Conservation (phyloP, 2,888 invertebrate genomes). For the Shargacucullia verbasci region DNA sequence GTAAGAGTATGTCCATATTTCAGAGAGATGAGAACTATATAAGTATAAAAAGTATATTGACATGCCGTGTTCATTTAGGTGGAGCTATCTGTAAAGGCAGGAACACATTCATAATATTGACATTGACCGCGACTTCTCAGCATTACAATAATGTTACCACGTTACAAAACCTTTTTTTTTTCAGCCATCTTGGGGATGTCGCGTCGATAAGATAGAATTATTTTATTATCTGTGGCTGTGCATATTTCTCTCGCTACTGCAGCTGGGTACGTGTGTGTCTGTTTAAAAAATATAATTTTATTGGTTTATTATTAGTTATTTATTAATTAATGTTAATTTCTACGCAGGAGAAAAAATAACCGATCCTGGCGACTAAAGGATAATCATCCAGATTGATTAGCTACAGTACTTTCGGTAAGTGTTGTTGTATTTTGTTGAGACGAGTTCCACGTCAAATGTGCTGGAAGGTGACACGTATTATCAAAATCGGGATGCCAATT, state of each 20-base stretch:
- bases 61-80: no score
- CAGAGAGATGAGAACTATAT: no score
- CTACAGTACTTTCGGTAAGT: constrained; percentile 87
- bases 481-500: constrained; percentile 77
- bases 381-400: constrained; percentile 83
- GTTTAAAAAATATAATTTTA: constrained; percentile 59
- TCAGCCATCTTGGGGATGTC: no score
- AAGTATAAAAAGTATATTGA: no score
- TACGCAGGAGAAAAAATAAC: constrained; percentile 77
- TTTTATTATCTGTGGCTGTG: constrained; percentile 43
- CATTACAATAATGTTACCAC: no score
- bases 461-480: constrained; percentile 89
- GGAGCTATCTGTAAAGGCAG: no score
- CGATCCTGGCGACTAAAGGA: constrained; percentile 84
- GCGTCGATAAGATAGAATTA: no score
- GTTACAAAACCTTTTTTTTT: no score
- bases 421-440: constrained; percentile 72
- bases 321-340: constrained; percentile 68
- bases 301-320: constrained; percentile 61
- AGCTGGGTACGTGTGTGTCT: constrained; percentile 82
- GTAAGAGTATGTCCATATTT: no score
- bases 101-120: no score
- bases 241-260: constrained; percentile 84
- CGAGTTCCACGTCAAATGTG: constrained; percentile 88
- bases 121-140: no score